Evolutionary conservation across 2,797 vertebrate genomes (phyloP).

Genomic region (Dromococcyx pavoninus): DNA sequence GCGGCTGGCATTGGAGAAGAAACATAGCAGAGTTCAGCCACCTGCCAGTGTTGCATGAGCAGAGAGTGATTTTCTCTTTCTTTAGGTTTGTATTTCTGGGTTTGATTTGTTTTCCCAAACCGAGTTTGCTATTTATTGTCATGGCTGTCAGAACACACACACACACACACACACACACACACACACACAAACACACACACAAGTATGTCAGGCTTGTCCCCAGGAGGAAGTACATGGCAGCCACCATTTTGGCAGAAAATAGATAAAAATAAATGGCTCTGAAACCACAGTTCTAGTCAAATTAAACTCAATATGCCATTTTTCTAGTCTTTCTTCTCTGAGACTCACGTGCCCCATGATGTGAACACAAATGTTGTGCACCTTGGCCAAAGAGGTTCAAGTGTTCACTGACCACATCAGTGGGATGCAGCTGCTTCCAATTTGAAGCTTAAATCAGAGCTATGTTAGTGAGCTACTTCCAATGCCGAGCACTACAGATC

Average conservation of each 20-base stretch:
- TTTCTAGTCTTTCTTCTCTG: not conserved
- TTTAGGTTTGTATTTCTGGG: not conserved
- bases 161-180: not conserved
- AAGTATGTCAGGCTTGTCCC: not conserved
- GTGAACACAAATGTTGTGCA: not conserved
- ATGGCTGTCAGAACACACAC: not conserved
- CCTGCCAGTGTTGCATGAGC: not conserved
- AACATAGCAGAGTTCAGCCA: not conserved
- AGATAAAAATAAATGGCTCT: not conserved
- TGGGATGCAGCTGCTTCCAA: not conserved
- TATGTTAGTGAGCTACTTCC: not conserved
- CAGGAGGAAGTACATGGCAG: not conserved
- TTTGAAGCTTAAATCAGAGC: not conserved
- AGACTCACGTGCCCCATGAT: accelerated
- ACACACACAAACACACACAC: not conserved
- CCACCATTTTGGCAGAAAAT: not conserved
- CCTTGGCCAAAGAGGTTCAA: not conserved
- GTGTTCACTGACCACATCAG: not conserved
- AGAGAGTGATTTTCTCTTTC: not conserved
- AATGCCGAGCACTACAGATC: not conserved
- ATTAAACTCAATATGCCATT: not conserved
- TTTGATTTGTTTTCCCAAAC: not conserved
- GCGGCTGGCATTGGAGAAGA: not conserved
- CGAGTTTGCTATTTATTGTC: not conserved
- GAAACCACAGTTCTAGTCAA: not conserved